Base-by-base conservation (phyloP, 2,888 invertebrate species). In the Aricia artaxerxes region DNA sequence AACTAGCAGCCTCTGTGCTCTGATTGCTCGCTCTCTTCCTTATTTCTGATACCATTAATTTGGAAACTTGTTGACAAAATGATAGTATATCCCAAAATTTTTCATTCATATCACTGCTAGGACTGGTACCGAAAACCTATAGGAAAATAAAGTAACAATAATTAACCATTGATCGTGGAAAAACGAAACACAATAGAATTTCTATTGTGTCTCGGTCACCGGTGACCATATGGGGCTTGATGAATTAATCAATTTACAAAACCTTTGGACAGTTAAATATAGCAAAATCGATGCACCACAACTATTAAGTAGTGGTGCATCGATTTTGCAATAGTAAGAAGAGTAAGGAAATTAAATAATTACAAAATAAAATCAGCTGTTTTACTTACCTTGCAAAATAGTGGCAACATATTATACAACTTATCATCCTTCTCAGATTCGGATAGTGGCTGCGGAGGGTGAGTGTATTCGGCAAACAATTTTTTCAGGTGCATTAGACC, bases 401-500 rank as follows among this genome's bases (percentile, higher is more conserved):
- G 95, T 79, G 99, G 99, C 88, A 99, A 95, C 98, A 99, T 99
- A 90, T 98, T 98, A 92, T 99, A 99, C 16, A 99, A 95, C 91
- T 98, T 98, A 87, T 97, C 97, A 93, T 99, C 99, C 87, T 97
- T 96, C 89, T 98, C 98, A 79, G 96, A 95, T 82, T 98, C 98
- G 72, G 96, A 95, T 16, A 98, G 95, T 3, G 97, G 96, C 85
- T 98, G 97, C 61, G 97, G 95, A 64, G 98, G 98, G 92, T 99
- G 98, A 60, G 97, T 97, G 88, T 98, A 99, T 90, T 99, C 99
- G 78, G 97, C 97, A 91, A 99, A 99, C 64, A 99, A 95, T 92
- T 99, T 99, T 88, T 99, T 97, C 78, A 99, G 95, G 89, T 99
- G 99, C 97, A 98, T 98, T 80, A 99, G 95, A 61, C 99, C 99